Evolutionary conservation across 2,113 vertebrate genomes (phyloP), one percentile per base, ranked within the genome.

Genomic region (Sceloporus tristichus): DNA sequence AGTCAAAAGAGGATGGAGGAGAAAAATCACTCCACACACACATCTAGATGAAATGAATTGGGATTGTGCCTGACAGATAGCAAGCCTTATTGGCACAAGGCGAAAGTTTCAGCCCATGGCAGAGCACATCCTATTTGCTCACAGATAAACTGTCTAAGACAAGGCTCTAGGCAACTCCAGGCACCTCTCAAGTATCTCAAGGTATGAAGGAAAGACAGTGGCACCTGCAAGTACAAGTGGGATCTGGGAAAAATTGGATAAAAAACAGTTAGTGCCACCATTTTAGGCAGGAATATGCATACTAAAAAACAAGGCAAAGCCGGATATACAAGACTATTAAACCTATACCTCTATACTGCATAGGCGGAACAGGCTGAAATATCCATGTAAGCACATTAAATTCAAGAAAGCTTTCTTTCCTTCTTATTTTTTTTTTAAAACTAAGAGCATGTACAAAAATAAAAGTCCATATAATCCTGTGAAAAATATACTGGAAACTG

Each of bases 401-500:
- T 90, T 82, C 87, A 92, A 93, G 91, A 88, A 54, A 86, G 84
- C 87, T 80, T 93, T 71, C 29, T 29, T 71, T 48, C 25, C 48
- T 6, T 48, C 73, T 66, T 79, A 88, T 90, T n/a, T 92, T 93
- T 88, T 94, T 91, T 92, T 95, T n/a, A n/a, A 94, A 93, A 70
- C 85, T 70, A 79, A 92, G 91, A 96, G 93, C 89, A 94, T 93
- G 93, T 94, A 97, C 91, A 93, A 95, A 96, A 97, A 95, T 96
- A 95, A 96, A 95, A 95, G 95, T 88, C 94, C 93, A 95, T 95
- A 90, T 95, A 96, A 85, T 96, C 95, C 79, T 90, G 86, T 95
- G 92, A 96, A 97, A 88, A 96, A 95, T 94, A 94, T 93, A 92
- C 94, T 90, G 95, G 95, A 95, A 96, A 95, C 90, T 94, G 94